Evolutionary conservation across 30 jellyfish, hydroid and myxozoan genomes (phyloP).

Genomic region (Nemopilema nomurai): DNA sequence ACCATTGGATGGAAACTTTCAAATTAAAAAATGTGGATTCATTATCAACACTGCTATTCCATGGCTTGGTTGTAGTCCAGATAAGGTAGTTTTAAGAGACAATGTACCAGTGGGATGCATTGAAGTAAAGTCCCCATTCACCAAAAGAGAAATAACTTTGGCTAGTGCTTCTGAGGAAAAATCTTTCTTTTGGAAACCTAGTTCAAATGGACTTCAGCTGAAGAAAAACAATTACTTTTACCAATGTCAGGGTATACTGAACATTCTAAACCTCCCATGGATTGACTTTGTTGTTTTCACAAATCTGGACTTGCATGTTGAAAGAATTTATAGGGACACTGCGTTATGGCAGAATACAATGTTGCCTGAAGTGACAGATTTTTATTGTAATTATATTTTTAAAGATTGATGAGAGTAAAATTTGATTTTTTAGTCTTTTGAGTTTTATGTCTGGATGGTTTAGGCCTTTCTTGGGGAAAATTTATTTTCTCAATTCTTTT

Average conservation of each 20-base stretch:
- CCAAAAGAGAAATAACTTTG: constrained; percentile 11
- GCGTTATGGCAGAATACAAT: constrained; percentile 34
- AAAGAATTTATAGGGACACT: constrained; percentile 26
- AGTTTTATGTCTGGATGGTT: neutral
- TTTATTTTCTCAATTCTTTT: neutral
- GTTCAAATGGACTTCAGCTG: constrained; percentile 16
- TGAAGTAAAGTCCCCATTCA: constrained; percentile 54
- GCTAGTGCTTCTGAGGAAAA: constrained; percentile 45
- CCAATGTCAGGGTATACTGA: constrained; percentile 70
- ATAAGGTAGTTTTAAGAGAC: neutral
- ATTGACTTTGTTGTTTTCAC: constrained; percentile 71
- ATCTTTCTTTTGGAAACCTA: constrained; percentile 29
- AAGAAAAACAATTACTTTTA: constrained; percentile 32
- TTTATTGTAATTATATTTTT: constrained; percentile 25
- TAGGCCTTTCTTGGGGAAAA: neutral
- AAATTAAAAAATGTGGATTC: constrained; percentile 10
- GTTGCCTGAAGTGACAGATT: constrained; percentile 40
- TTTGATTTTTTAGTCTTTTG: constrained; percentile 2
- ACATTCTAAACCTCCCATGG: constrained; percentile 28
- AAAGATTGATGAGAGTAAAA: neutral
- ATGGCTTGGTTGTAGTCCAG: constrained; percentile 16
- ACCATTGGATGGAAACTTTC: neutral
- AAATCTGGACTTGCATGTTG: constrained; percentile 23
- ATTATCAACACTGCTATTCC: constrained; percentile 9
- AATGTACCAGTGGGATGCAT: constrained; percentile 15